Evolutionary conservation across 2,797 vertebrate species (phyloP), one percentile per base, ranked within the genome.

Genomic region (Cryptoprocta ferox): DNA sequence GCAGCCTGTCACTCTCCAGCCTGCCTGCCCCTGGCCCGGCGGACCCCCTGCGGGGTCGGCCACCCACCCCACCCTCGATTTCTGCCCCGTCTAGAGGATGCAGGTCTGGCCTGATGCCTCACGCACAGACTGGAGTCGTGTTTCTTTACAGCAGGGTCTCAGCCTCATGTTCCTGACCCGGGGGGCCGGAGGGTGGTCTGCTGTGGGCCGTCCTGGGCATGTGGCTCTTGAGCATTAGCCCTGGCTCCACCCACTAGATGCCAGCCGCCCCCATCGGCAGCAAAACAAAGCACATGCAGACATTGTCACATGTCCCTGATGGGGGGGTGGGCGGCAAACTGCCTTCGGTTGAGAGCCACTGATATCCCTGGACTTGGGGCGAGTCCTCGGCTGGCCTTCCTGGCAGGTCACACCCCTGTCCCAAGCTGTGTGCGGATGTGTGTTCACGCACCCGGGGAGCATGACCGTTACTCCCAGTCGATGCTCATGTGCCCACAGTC

Each of bases 91-190:
- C 59, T 42, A 5, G 4, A 26, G 5, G 24, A 1, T 0, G 5
- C 10, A 4, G 61, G 28, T 45, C 66, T 5, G 10, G 35, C 59
- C 85, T 0, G 3, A 1, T 0, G 7, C 3, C 2, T 12, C 53
- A 19, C 53, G 10, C 2, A 7, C 10, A 45, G 26, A 0, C 1
- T 2, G 5, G n/a, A 6, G 42, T 16, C 35, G 0, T 0, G 19
- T 1, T 11, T 63, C 75, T 14, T 26, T 5, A 28, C 18, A 4
- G 59, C 0, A 1, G 10, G 16, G 1, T 11, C 35, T 21, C 18
- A 0, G 50, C 11, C 56, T 75, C 42, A 0, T 6, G 3, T 2
- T 0, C 0, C 24, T 0, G 14, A 5, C 30, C 1, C 2, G 39
- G 42, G 6, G 48, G 50, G 6, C 37, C 37, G 9, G 73, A 0